Evolutionary conservation across 1,140 invertebrate species (phyloP), one percentile per base, ranked within the genome.

Genomic region (Latrodectus geometricus): DNA sequence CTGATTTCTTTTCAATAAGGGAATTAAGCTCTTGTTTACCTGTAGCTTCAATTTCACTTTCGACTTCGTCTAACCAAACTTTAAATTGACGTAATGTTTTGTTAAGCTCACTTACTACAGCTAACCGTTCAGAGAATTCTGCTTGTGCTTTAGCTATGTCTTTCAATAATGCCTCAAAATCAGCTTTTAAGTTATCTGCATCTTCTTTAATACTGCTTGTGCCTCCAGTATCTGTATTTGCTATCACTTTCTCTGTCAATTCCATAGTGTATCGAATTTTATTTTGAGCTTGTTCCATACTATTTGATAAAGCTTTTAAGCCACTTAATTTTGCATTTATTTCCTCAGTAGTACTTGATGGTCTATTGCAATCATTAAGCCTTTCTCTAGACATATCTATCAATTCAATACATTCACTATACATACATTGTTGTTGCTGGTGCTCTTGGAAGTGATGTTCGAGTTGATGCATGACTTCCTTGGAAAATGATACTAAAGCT

Each of bases 321-420:
- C 94, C 95, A 88, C 96, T 95, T 1, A 98, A 90, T 90, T 96
- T 96, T 83, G 94, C 95, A 89, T 96, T 96, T 3, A 97, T 94
- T 90, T 97, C 96, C 74, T 93, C 93, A 35, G 96, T 90, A 0
- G 94, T 95, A 89, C 94, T 95, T 0, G 95, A 95, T 86, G 95
- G 94, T 86, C 95, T 94, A 66, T 65, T 84, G 88, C 95, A 96
- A 89, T 96, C 94, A 78, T 93, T 94, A 4, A 91, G 91, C 89
- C 96, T 97, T 88, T 97, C 96, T 75, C 95, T 93, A 0, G 95
- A 97, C 81, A 95, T 93, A 88, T 97, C 96, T 8, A 97, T 94
- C 95, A 96, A 97, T 89, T 97, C 96, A 90, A 96, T 95, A 89
- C 96, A 97, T 91, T 98, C 97, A 91, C 96, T 95, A 88, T 96